Base-by-base conservation (phyloP, 2,797 vertebrate genomes). In the Discoglossus pictus region DNA sequence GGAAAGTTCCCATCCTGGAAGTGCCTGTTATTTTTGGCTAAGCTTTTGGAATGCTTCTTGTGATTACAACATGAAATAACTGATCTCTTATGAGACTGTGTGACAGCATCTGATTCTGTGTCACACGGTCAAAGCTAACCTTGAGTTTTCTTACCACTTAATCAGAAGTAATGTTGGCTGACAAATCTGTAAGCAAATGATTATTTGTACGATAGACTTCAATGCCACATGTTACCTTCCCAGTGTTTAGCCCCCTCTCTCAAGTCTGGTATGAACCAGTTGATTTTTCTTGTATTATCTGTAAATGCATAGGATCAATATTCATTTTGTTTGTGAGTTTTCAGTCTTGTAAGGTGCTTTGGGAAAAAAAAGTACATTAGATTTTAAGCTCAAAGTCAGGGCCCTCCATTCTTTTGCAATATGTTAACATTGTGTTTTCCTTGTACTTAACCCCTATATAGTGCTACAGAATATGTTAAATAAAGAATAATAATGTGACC, bases 81-180 rank as follows among this genome's bases (percentile, higher is more conserved):
- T 64, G 52, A 58, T 64, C 68, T 51, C 68, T 71, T 71, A 48
- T 42, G 68, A 71, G 68, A 71, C 68, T 71, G 60, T 71, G 68
- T 64, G 68, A 71, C 61, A 71, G 68, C 61, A 64, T 71, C 53
- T 40, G 21, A 58, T 44, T 63, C 53, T 71, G 44, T 58, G 68
- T 71, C 68, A 71, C 68, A 71, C 68, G 68, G 43, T 71, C 44
- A 64, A 43, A 59, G 38, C 35, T 64, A 64, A 63, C 68, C 61
- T 71, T 63, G 60, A 64, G 60, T 63, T 64, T 71, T 71, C 68
- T 71, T 71, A 53, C 60, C 27, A 16, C 60, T 71, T 64, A 71
- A 71, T 63, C 68, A 71, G 68, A 71, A 64, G 44, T 71, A 71
- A 71, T 71, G 53, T 64, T 64, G 42, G 36, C 60, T 71, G 68